Percentiles rank a stretch among this genome's conserved stretches.
Evolutionary conservation across 2,113 vertebrate species (phyloP).

Genomic region (Leucosticte australis): DNA sequence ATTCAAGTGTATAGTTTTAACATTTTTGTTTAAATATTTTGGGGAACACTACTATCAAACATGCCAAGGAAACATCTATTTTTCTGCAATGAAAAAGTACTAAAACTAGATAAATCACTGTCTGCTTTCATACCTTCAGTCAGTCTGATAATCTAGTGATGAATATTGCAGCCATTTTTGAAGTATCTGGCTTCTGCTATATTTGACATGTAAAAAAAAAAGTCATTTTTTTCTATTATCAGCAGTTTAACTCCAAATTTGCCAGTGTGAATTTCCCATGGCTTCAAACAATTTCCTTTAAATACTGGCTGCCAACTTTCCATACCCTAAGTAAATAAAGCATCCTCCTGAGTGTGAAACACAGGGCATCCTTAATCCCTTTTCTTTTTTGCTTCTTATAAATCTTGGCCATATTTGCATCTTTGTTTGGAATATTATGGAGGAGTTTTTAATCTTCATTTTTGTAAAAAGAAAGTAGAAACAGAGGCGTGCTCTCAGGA

Average conservation of each 20-base stretch:
- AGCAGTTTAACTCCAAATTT: not conserved
- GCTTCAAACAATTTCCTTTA: not conserved
- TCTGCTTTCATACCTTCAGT: not conserved
- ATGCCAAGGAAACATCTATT: not conserved
- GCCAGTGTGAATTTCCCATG: not conserved
- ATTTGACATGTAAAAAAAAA: not conserved
- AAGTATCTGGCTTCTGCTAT: not conserved
- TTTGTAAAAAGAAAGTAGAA: not conserved
- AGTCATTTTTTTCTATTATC: not conserved
- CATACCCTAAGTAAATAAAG: not conserved
- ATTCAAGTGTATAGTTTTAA: not conserved
- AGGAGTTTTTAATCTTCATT: accelerated
- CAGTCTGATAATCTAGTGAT: not conserved
- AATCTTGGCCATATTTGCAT: not conserved
- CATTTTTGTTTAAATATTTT: not conserved
- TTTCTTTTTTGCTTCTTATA: not conserved
- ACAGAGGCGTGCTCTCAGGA: not conserved
- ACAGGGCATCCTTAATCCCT: not conserved
- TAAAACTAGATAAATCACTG: not conserved
- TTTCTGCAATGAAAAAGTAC: not conserved
- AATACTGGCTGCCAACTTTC: not conserved
- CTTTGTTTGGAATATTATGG: not conserved
- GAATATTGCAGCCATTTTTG: not conserved
- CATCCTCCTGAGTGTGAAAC: not conserved
- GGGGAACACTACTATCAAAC: not conserved